Conservation (phyloP, 2,113 vertebrate genomes). For the Pachycephala philippinensis region DNA sequence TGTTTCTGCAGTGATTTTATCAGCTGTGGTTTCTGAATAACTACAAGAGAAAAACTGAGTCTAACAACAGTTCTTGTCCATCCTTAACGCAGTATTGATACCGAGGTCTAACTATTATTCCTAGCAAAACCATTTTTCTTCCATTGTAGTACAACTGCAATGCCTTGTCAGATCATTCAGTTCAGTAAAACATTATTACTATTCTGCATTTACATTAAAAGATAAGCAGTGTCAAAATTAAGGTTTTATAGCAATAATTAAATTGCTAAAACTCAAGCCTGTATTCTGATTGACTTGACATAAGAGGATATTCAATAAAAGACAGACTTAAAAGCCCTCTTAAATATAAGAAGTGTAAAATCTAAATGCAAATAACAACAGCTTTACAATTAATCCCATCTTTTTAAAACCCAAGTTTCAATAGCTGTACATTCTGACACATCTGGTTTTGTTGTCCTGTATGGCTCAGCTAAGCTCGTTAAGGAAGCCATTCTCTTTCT, state of each 20-base stretch:
- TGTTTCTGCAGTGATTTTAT: neutral
- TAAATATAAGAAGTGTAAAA: slow-evolving; percentile 24
- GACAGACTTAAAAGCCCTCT: neutral
- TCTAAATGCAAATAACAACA: slow-evolving; percentile 25
- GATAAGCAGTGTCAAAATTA: neutral
- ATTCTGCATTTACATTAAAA: slow-evolving; percentile 22
- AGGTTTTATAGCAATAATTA: slow-evolving; percentile 20
- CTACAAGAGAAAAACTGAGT: neutral
- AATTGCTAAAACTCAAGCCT: neutral
- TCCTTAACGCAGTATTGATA: neutral
- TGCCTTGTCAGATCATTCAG: neutral
- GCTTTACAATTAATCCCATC: slow-evolving; percentile 36
- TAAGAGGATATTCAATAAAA: slow-evolving; percentile 33
- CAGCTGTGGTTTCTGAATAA: neutral
- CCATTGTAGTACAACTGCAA: neutral
- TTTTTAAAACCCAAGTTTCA: neutral
- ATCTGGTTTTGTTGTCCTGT: neutral
- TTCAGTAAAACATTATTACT: neutral
- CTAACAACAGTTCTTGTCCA: neutral
- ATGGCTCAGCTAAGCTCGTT: neutral
- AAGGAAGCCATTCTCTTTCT: neutral
- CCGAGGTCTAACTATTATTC: neutral
- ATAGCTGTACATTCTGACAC: neutral
- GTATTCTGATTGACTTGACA: slow-evolving; percentile 15
- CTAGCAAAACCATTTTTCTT: neutral